Evolutionary conservation across 2,797 vertebrate genomes (phyloP).

Genomic region (Pempheris klunzingeri): DNA sequence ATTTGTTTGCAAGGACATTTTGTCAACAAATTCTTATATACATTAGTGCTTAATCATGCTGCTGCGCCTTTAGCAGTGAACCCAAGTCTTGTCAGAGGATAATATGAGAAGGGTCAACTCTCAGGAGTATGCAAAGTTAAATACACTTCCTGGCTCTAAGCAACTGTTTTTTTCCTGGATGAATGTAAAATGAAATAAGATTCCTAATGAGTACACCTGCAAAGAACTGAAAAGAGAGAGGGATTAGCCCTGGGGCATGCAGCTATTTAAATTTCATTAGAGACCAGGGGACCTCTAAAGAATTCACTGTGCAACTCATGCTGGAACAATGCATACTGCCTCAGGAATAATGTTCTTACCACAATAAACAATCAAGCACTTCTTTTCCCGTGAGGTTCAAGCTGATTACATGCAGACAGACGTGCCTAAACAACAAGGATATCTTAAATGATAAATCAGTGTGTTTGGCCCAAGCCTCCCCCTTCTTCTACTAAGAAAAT

Average conservation of each 20-base stretch:
- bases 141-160: conserved; percentile 51
- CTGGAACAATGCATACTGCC: conserved; percentile 35
- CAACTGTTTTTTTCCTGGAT: conserved; percentile 49
- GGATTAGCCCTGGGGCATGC: conserved; percentile 52
- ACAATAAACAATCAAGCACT: conserved; percentile 45
- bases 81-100: conserved; percentile 31
- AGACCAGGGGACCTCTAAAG: conserved; percentile 65
- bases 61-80: conserved; percentile 37
- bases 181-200: conserved; percentile 68
- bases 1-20: conserved; percentile 39
- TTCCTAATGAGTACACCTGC: conserved; percentile 72
- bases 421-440: conserved; percentile 5
- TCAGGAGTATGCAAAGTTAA: conserved; percentile 52
- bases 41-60: conserved; percentile 42
- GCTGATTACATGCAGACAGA: conserved; percentile 36
- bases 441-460: conserved; percentile 32
- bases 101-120: conserved; percentile 41
- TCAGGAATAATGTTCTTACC: conserved; percentile 44
- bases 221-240: conserved; percentile 45
- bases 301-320: conserved; percentile 35
- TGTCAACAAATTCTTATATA: conserved; percentile 39
- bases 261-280: conserved; percentile 71
- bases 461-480: background rate
- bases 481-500: background rate
- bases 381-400: conserved; percentile 33